Conservation (phyloP, 2,797 vertebrate species). For the Perodicticus potto region DNA sequence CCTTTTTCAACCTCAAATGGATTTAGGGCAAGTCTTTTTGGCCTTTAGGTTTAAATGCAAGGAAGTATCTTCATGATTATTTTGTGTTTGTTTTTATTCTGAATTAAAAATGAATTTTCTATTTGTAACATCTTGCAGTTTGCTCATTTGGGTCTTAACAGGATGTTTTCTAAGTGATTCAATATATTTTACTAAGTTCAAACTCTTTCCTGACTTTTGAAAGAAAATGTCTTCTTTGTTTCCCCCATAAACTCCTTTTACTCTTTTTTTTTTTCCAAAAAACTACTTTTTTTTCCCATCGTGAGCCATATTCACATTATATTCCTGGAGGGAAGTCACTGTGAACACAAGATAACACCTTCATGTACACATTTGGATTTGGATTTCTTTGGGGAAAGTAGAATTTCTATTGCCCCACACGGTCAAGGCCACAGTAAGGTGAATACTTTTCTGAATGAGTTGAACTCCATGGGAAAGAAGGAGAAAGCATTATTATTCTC, state of each 20-base stretch:
- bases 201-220: constrained; percentile 16
- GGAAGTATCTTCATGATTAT: not conserved
- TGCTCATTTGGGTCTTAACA: not conserved
- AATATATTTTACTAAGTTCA: constrained; percentile 22
- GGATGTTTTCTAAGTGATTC: constrained; percentile 24
- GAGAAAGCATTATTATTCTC: not conserved
- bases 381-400: not conserved
- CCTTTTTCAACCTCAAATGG: not conserved
- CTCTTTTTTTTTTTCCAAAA: not conserved
- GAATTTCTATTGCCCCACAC: not conserved
- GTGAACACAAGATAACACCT: not conserved
- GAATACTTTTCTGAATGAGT: not conserved
- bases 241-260: not conserved
- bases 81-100: constrained; percentile 35
- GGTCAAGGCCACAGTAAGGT: not conserved
- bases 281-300: no score
- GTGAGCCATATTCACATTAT: not conserved
- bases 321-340: not conserved
- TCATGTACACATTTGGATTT: not conserved
- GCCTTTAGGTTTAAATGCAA: constrained; percentile 18
- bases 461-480: not conserved
- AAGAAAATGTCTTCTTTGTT: not conserved
- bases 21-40: not conserved
- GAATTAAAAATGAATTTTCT: constrained; percentile 45
- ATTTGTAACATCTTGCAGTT: constrained; percentile 8